A percentile compares a stretch with the other conserved stretches of the same genome.
Conservation (phyloP, 2,113 vertebrate species). For the Potamarius usumacintae region DNA sequence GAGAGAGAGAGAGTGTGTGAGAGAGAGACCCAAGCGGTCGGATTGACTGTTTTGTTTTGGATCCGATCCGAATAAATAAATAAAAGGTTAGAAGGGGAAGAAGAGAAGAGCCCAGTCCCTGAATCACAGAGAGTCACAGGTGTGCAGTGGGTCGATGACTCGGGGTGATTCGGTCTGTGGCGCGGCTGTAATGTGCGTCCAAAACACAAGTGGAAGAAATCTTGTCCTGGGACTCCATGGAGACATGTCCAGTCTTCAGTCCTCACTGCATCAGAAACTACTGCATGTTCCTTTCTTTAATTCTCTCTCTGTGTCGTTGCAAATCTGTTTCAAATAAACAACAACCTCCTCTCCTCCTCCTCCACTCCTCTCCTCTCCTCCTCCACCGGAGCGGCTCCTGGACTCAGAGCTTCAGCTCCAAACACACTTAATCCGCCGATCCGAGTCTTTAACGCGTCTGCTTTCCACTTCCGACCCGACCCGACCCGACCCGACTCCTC, state of each 20-base stretch:
- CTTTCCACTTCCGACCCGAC: too few relatives aligned
- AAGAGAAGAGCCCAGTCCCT: too few relatives aligned
- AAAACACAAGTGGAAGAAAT: constrained; percentile 2
- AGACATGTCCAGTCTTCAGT: neutral
- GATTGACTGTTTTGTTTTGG: neutral
- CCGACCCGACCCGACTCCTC: constrained; percentile 35
- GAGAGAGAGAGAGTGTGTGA: neutral
- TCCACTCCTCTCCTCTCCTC: too few relatives aligned
- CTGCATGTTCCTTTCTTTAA: neutral
- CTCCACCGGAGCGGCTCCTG: constrained; percentile 22
- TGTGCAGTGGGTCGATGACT: too few relatives aligned
- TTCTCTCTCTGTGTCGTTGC: neutral
- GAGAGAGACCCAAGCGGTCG: neutral
- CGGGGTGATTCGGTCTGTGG: neutral
- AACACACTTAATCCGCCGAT: too few relatives aligned
- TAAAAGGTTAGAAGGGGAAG: too few relatives aligned
- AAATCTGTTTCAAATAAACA: too few relatives aligned
- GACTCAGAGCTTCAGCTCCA: too few relatives aligned
- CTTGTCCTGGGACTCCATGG: constrained; percentile 34
- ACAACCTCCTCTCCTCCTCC: neutral
- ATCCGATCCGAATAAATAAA: constrained; percentile 5
- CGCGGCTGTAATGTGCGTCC: neutral
- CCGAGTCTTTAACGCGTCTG: too few relatives aligned
- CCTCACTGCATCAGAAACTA: neutral
- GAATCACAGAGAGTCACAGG: neutral